phyloP scores from a whole-genome alignment of 2,113 vertebrate genomes.

The Choloepus hoffmanni region DNA sequence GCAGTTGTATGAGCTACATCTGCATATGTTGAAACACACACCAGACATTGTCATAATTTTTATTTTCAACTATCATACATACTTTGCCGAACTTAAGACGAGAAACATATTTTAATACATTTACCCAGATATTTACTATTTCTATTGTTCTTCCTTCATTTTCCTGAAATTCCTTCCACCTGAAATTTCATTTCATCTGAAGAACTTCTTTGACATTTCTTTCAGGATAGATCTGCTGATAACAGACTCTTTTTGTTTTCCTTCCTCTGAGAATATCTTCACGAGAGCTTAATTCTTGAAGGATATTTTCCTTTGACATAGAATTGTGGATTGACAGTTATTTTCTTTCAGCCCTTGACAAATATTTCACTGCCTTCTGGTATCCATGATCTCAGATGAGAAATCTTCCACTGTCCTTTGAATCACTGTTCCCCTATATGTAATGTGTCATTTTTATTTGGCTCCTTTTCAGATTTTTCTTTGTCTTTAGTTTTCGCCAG shows the following conservation, averaged over 20 bases:
- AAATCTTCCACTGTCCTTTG: not conserved
- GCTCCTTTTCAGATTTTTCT: not conserved
- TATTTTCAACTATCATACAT: not conserved
- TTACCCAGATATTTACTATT: not conserved
- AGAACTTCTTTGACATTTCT: not conserved
- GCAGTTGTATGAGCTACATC: not conserved
- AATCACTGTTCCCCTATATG: not conserved
- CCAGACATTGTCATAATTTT: not conserved
- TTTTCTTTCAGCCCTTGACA: not conserved
- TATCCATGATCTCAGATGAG: not conserved
- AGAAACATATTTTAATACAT: not conserved
- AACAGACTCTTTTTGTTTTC: not conserved
- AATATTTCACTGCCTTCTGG: not conserved
- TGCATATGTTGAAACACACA: not conserved
- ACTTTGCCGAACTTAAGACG: not conserved
- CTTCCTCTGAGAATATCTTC: slow-evolving; percentile 3
- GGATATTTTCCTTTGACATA: not conserved
- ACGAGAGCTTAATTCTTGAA: not conserved
- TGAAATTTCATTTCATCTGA: not conserved
- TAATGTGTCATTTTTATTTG: not conserved
- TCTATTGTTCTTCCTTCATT: not conserved
- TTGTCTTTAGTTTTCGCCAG: not conserved
- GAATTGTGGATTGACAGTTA: not conserved
- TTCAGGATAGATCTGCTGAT: not conserved
- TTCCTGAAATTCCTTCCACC: not conserved